Evolutionary conservation across 2,797 vertebrate species (phyloP).

Genomic region (Tapirus indicus): DNA sequence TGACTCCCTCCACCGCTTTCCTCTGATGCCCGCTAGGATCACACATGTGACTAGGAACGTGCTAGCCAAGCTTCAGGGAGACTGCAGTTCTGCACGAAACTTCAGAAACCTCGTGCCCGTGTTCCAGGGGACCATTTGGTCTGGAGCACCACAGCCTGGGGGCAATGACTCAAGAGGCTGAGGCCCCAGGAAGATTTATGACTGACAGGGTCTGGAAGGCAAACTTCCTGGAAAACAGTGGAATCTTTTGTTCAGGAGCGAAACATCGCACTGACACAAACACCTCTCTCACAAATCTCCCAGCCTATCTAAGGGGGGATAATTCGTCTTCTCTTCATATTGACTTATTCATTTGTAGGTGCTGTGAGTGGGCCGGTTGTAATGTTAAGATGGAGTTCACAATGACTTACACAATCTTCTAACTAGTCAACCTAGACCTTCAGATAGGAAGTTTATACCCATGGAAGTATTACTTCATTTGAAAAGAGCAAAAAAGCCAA

Average conservation of each 20-base stretch:
- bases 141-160: slow-evolving; percentile 75
- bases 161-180: slow-evolving; percentile 48
- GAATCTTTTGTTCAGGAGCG: slow-evolving; percentile 51
- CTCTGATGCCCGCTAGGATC: slow-evolving; percentile 66
- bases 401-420: neutral
- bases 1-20: neutral
- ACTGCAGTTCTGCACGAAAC: slow-evolving; percentile 72
- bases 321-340: neutral
- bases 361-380: accelerated
- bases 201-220: slow-evolving; percentile 18
- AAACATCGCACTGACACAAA: neutral
- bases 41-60: slow-evolving; percentile 71
- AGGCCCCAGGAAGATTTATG: slow-evolving; percentile 69
- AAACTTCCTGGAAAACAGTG: slow-evolving; percentile 67
- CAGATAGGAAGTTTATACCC: neutral
- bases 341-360: slow-evolving; percentile 51
- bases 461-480: neutral
- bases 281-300: neutral
- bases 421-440: neutral
- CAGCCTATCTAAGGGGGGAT: neutral
- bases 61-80: slow-evolving; percentile 34
- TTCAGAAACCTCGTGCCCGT: slow-evolving; percentile 62
- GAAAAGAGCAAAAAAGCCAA: slow-evolving; percentile 10
- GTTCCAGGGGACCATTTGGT: slow-evolving; percentile 75
- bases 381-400: neutral